Evolutionary conservation across 2,888 invertebrate species (phyloP), one percentile per base, ranked within the genome.

Genomic region (Argyra leucocephala): DNA sequence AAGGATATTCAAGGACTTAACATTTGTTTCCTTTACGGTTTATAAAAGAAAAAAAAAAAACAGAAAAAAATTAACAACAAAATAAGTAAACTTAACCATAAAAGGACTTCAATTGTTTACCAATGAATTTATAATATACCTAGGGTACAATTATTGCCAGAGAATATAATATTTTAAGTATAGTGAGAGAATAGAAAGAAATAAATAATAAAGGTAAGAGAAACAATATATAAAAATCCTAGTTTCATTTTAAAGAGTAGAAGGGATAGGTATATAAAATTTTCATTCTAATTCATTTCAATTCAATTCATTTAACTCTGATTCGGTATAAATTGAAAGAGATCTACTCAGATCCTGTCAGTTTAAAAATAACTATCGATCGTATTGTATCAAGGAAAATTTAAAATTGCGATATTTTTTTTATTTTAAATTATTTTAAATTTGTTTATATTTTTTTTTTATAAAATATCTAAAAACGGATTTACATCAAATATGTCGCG

Each of bases 401-500:
- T 31, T 7, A 31, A 31, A 31, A 31, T 31, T n/a, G n/a, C 3
- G 12, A 10, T 31, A 15, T 18, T 48, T 48, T 48, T 48, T 12
- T 48, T 48, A 31, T 61, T 26, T 21, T 61, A 4, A 7, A 21
- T 62, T 62, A 62, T 63, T 37, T 59, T 26, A 12, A 26, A n/a
- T 5, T 22, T 22, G 9, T 22, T 4, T 7, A 57, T 9, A 18
- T 57, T 21, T n/a, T 6, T 9, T 3, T 57, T 57, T 57, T 57
- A 18, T n/a, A 5, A 21, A 37, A 37, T 37, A n/a, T n/a, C 31
- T 10, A 10, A 65, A 57, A 65, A 60, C 21, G 62, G 70, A 65
- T 37, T 61, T 6, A 57, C 21, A 36, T 60, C 15, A 4, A 83
- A 81, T 72, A 91, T 91, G 90, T 91, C 91, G 67, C 85, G 90